Evolutionary conservation across 2,797 vertebrate genomes (phyloP).

Genomic region (Gymnothorax reevesii): DNA sequence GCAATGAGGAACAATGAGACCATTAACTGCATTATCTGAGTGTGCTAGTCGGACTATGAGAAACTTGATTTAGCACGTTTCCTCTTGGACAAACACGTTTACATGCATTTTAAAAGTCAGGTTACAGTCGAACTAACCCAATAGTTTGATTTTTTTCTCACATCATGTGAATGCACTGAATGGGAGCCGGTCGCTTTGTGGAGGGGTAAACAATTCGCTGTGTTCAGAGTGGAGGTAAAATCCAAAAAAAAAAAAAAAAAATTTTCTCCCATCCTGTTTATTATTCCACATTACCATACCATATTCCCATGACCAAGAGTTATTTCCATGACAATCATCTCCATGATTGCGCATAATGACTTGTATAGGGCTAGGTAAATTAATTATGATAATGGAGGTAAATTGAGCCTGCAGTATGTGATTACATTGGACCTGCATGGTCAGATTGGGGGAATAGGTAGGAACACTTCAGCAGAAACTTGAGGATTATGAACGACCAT

Average conservation of each 20-base stretch:
- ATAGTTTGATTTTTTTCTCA: no score
- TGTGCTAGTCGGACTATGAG: no score
- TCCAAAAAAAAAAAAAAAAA: background rate
- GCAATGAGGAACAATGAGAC: no score
- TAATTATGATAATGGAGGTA: constrained; percentile 63
- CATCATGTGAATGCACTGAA: no score
- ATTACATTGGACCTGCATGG: constrained; percentile 48
- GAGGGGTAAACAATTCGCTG: no score
- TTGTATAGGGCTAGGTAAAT: constrained; percentile 48
- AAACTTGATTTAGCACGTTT: no score
- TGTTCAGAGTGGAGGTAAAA: background rate
- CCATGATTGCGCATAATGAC: constrained; percentile 53
- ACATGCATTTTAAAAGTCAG: no score
- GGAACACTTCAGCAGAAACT: constrained; percentile 40
- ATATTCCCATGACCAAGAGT: constrained; percentile 37
- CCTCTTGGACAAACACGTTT: no score
- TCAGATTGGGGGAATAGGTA: constrained; percentile 37
- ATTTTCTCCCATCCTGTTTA: background rate
- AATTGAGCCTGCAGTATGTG: constrained; percentile 52
- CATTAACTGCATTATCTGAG: no score
- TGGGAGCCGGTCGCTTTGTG: no score
- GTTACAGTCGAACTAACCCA: no score
- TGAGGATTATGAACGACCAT: constrained; percentile 52
- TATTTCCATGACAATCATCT: constrained; percentile 22
- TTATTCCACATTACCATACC: background rate